Percentiles rank a stretch among this genome's conserved stretches.
phyloP scores from a whole-genome alignment of 2,888 invertebrate genomes.

The Ormia ochracea region DNA sequence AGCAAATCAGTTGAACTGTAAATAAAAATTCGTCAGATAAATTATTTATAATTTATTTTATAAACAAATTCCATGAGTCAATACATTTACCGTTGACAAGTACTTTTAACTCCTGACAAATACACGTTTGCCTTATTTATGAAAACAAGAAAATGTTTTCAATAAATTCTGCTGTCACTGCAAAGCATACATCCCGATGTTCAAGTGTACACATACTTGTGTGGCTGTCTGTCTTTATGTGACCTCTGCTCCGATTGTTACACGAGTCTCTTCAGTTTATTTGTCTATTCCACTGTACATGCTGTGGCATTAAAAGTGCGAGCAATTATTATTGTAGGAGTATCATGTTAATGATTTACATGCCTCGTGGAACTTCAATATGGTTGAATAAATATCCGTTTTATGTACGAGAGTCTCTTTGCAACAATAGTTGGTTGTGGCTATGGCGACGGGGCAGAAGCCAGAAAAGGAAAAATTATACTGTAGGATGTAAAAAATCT shows the following conservation, averaged over 20 bases:
- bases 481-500: background rate
- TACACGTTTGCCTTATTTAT: too few species aligned
- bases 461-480: background rate
- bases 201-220: background rate
- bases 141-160: background rate
- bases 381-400: constrained; percentile 43
- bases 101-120: background rate
- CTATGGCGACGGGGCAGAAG: background rate
- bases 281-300: background rate
- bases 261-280: constrained; percentile 1
- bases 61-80: too few species aligned
- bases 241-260: background rate
- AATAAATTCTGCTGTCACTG: background rate
- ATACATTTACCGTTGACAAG: background rate
- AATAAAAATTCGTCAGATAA: too few species aligned
- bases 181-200: background rate
- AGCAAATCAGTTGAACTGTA: too few species aligned
- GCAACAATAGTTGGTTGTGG: background rate
- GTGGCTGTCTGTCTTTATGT: background rate
- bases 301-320: constrained; percentile 46
- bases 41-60: too few species aligned
- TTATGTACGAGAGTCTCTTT: constrained; percentile 7
- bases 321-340: constrained; percentile 59
- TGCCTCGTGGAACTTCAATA: constrained; percentile 34
- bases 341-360: constrained; percentile 50